Percentiles rank a stretch among this genome's conserved stretches.
These are phyloP conservation scores for Xiphophorus hellerii DNA, from an alignment of 2,113 vertebrate species.

Conservation along the genomic window DNA sequence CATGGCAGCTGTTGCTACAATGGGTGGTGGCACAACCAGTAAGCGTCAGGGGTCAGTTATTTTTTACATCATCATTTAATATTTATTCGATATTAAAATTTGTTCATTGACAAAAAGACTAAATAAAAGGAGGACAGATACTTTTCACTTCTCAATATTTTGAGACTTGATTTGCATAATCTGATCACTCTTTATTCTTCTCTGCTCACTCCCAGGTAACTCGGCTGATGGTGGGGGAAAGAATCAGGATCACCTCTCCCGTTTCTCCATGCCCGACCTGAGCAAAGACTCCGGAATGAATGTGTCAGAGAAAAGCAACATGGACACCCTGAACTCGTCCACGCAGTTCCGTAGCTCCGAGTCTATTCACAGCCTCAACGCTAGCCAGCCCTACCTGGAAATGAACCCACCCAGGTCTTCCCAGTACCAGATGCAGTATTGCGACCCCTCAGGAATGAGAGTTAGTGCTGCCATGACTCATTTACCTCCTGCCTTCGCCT, in stretches of 20 bases:
- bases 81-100: neutral
- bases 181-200: slow-evolving; percentile 1
- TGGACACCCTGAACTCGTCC: slow-evolving; percentile 92
- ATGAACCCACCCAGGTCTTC: slow-evolving; percentile 83
- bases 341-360: slow-evolving; percentile 92
- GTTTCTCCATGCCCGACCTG: slow-evolving; percentile 98
- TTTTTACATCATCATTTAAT: neutral
- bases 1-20: neutral
- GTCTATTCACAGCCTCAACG: slow-evolving; percentile 90
- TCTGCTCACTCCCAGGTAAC: slow-evolving; percentile 78
- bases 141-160: neutral
- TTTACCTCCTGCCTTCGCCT: slow-evolving; percentile 90
- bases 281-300: slow-evolving; percentile 99
- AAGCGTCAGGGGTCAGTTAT: too few relatives aligned
- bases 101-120: neutral
- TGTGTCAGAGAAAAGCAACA: slow-evolving; percentile 93
- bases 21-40: neutral
- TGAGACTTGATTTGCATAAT: neutral
- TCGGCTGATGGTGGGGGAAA: slow-evolving; percentile 89
- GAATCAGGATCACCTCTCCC: slow-evolving; percentile 93
- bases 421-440: slow-evolving; percentile 83
- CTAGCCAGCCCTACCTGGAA: slow-evolving; percentile 89
- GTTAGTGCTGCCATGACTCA: slow-evolving; percentile 70
- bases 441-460: slow-evolving; percentile 77
- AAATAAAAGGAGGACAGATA: neutral